Evolutionary conservation across 2,797 vertebrate genomes (phyloP).

Genomic region (Cossypha caffra): DNA sequence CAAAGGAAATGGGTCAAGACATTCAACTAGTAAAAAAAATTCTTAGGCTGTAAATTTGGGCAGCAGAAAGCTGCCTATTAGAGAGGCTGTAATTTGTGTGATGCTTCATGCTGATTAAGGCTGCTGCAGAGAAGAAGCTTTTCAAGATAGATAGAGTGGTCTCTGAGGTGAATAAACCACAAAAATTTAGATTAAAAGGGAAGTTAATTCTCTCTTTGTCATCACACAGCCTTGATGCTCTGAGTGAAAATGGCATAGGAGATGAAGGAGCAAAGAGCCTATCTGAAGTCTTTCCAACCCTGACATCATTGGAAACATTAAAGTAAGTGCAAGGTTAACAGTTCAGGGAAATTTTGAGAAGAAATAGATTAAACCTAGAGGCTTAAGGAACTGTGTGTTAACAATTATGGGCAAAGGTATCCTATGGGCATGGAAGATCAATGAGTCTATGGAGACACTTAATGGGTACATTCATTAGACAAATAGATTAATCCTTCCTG

Average conservation of each 20-base stretch:
- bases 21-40: neutral
- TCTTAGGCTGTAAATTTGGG: neutral
- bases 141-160: neutral
- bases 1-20: conserved; percentile 45
- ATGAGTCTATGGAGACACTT: neutral
- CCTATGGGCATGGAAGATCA: neutral
- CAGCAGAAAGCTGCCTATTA: conserved; percentile 19
- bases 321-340: conserved; percentile 82
- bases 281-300: conserved; percentile 77
- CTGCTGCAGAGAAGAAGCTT: neutral
- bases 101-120: neutral
- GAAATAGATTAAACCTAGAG: neutral
- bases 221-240: conserved; percentile 82
- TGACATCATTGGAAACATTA: conserved; percentile 85
- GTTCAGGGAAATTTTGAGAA: neutral
- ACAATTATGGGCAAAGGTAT: neutral
- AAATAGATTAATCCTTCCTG: neutral
- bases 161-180: neutral
- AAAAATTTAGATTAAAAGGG: neutral
- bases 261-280: conserved; percentile 83
- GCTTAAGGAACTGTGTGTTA: neutral
- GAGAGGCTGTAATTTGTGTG: neutral
- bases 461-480: neutral
- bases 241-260: conserved; percentile 86
- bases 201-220: conserved; percentile 16